A percentile compares a stretch with the other conserved stretches of the same genome.
These are phyloP conservation scores for Nerophis lumbriciformis DNA, from an alignment of 2,113 vertebrate genomes.

Conservation along the genomic window DNA sequence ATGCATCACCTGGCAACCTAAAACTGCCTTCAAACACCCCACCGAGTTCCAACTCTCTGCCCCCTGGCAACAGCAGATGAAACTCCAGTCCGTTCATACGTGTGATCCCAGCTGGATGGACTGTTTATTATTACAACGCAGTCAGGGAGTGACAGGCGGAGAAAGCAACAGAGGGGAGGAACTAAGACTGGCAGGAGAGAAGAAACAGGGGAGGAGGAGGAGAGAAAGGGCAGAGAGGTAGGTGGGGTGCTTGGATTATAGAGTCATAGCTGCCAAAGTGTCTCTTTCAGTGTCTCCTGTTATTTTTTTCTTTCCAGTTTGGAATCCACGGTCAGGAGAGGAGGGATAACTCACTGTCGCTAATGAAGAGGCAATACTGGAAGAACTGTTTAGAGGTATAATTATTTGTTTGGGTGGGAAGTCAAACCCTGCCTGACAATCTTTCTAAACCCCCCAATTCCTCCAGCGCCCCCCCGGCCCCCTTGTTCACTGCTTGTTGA, in stretches of 20 bases:
- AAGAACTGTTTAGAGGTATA: conserved; percentile 1
- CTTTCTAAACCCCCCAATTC: conserved; percentile 18
- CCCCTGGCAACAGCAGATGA: conserved; percentile 63
- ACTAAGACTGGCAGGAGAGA: conserved; percentile 35
- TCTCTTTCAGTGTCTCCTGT: conserved; percentile 23
- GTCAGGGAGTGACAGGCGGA: conserved; percentile 51
- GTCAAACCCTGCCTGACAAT: conserved; percentile 16
- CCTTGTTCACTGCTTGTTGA: conserved; percentile 45
- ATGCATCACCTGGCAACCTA: conserved; percentile 50
- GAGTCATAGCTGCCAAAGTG: conserved; percentile 27
- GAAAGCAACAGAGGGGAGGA: conserved; percentile 52
- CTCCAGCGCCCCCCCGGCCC: conserved; percentile 19
- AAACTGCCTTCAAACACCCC: conserved; percentile 27
- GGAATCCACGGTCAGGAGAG: conserved; percentile 4
- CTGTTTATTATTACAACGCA: conserved; percentile 63
- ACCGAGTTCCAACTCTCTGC: conserved; percentile 36
- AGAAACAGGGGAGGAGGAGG: conserved; percentile 9
- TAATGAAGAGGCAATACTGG: conserved; percentile 21
- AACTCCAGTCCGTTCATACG: conserved; percentile 49
- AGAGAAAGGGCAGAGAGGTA: conserved; percentile 6
- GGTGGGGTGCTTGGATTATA: conserved; percentile 14
- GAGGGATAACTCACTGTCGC: conserved; percentile 1
- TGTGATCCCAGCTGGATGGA: conserved; percentile 54
- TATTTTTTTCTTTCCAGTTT: neutral
- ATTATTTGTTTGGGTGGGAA: conserved; percentile 28